These are phyloP conservation scores for Leuciscus waleckii DNA, from an alignment of 2,797 vertebrate genomes.

Conservation along the genomic window DNA sequence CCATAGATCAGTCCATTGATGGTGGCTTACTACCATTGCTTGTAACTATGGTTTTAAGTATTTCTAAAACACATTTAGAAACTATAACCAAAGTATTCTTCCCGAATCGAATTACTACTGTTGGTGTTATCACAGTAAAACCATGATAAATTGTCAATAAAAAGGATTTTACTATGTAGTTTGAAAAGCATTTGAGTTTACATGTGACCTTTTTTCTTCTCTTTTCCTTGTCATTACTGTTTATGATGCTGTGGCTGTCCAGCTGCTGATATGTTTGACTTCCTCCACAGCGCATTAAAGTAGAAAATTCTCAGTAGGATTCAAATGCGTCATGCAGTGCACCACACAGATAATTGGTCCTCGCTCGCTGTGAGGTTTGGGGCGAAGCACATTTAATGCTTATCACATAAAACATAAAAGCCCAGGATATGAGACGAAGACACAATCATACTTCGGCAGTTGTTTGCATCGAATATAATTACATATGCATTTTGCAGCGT, in stretches of 20 bases:
- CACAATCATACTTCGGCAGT: background rate
- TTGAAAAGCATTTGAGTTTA: background rate
- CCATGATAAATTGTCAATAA: background rate
- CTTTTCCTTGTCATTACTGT: background rate
- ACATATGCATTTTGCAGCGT: background rate
- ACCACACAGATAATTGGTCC: conserved; percentile 15
- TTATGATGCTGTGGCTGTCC: background rate
- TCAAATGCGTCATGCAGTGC: conserved; percentile 1
- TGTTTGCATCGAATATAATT: background rate
- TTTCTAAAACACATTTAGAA: background rate
- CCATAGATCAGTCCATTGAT: background rate
- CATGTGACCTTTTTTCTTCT: background rate
- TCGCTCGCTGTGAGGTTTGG: background rate
- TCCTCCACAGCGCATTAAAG: background rate
- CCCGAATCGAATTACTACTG: background rate
- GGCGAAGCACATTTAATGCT: background rate
- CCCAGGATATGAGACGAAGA: background rate
- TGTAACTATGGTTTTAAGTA: no score
- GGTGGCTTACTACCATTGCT: background rate
- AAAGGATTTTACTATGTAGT: background rate
- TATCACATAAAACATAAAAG: conserved; percentile 22
- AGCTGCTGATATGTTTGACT: background rate
- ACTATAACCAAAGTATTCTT: background rate
- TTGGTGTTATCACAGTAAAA: background rate
- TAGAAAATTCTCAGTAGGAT: background rate